Evolutionary conservation across 2,888 invertebrate genomes (phyloP).

Genomic region (Xanthia icteritia): DNA sequence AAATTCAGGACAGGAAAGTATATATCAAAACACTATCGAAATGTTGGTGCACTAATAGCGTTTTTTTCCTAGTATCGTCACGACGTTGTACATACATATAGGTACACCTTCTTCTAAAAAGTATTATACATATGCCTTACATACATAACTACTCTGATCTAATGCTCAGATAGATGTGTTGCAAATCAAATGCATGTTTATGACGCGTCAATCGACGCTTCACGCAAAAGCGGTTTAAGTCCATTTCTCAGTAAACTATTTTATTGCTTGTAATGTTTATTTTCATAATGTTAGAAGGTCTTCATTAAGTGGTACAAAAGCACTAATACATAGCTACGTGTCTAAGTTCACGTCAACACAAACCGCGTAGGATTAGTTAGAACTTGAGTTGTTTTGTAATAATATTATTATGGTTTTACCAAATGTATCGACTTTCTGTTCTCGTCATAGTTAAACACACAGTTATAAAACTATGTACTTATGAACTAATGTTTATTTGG

Average conservation of each 20-base stretch:
- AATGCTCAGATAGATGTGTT: constrained; percentile 7
- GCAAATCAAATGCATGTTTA: constrained; percentile 53
- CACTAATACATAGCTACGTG: constrained; percentile 3
- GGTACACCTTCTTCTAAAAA: background rate
- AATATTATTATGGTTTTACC: constrained; percentile 12
- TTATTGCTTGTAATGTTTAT: constrained; percentile 47
- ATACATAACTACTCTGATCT: background rate
- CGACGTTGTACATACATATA: background rate
- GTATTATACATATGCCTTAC: too few relatives aligned
- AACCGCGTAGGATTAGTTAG: background rate
- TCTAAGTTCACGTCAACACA: background rate
- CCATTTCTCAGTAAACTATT: constrained; percentile 37
- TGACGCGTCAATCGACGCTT: constrained; percentile 51
- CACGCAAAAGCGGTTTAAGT: constrained; percentile 39
- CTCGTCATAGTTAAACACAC: background rate
- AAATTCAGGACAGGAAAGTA: background rate
- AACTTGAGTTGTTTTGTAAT: background rate
- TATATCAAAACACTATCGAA: background rate
- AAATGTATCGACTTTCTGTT: background rate
- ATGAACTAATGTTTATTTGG: background rate
- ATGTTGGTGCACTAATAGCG: background rate
- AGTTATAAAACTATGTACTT: background rate
- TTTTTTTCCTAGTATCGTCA: background rate
- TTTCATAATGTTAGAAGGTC: constrained; percentile 29
- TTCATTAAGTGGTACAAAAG: background rate